Evolutionary conservation across 2,888 invertebrate genomes (phyloP), one percentile per base, ranked within the genome.

Genomic region (Ennomos quercinarius): DNA sequence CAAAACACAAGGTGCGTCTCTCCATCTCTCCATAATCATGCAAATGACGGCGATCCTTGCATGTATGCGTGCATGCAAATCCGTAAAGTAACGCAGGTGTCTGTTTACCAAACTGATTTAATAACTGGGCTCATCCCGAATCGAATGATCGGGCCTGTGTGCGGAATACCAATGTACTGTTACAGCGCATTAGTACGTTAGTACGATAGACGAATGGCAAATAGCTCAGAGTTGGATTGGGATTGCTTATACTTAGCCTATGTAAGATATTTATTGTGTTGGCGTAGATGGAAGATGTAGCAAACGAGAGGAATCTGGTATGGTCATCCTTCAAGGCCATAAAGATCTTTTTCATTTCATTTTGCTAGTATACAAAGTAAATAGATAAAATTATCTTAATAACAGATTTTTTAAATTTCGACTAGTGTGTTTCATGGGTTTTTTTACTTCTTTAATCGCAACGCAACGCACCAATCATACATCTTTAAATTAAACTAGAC

Each of bases 51-150:
- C 34, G 10, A 11, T 27, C 11, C 34, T 12, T 35, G 17, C 38
- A n/a, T 57, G 38, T 40, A 41, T 38, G 44, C 8, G 54, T 38
- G 46, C 73, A 80, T 78, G 80, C 78, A 80, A 78, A 83, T 78
- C 67, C 64, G 67, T 68, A 72, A 76, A 73, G 77, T 64, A 74
- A 70, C 81, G 74, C 81, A 84, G 83, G 87, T 84, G 86, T 84
- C 78, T 84, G 86, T 89, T 89, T 86, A 85, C 81, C 77, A 83
- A 80, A 81, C 82, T 86, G 89, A 91, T 91, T 91, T 87, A 89
- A 90, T 91, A 89, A 89, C 87, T 81, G 80, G 71, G 81, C 82
- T 87, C 84, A 87, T 84, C 81, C 79, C 74, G 81, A 76, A 83
- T 84, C 80, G 79, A 81, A 84, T 83, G 82, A 80, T 76, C 74